A percentile compares a stretch with the other conserved stretches of the same genome.
Conservation (phyloP, 2,888 invertebrate species). For the Harpalus rufipes region DNA sequence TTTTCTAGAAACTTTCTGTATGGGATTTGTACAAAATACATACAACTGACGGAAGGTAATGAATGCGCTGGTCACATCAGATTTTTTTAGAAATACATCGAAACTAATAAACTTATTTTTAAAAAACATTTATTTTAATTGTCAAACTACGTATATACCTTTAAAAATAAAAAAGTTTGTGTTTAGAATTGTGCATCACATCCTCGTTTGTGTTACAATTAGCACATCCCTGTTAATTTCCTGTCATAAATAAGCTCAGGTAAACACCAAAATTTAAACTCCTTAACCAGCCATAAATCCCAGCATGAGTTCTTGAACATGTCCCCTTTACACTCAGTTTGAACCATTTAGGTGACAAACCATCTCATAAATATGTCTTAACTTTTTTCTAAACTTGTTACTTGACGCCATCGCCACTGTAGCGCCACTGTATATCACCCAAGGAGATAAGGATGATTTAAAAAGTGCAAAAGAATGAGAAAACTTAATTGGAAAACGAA, state of each 20-base stretch:
- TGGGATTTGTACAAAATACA: no score
- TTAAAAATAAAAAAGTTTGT: no score
- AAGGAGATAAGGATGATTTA: conserved; percentile 44
- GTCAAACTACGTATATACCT: no score
- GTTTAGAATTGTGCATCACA: background rate
- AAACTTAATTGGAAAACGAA: conserved; percentile 41
- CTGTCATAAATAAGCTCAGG: conserved; percentile 45
- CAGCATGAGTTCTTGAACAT: conserved; percentile 37
- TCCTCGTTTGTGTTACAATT: conserved; percentile 1
- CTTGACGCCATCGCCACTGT: conserved; percentile 4
- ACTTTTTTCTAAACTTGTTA: conserved; percentile 1
- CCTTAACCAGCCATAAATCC: conserved; percentile 39
- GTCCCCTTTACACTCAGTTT: conserved; percentile 15
- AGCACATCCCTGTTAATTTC: conserved; percentile 27
- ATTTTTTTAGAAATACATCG: no score
- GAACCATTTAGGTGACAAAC: conserved; percentile 44
- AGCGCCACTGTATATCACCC: conserved; percentile 42
- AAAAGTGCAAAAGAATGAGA: conserved; percentile 44
- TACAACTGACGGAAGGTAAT: no score
- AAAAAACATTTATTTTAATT: no score
- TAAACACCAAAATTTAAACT: conserved; percentile 3
- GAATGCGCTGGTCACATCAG: no score
- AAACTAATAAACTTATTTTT: no score
- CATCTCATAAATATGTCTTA: conserved; percentile 36
- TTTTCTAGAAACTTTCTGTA: no score